Base-by-base conservation (phyloP, 2,888 invertebrate species). In the Cataglyphis cursor region DNA sequence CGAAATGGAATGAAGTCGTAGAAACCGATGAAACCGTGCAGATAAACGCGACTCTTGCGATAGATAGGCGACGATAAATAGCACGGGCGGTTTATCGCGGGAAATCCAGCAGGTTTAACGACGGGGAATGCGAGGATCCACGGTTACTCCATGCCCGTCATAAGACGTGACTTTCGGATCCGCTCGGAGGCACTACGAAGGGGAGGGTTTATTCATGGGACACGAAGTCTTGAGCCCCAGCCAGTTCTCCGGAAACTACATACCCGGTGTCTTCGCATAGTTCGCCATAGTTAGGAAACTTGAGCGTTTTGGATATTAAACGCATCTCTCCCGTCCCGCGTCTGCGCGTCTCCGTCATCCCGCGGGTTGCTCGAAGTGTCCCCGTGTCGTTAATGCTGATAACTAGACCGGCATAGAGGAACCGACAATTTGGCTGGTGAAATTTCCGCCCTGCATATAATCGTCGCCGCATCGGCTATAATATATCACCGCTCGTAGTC, bases 241-340 rank as follows among this genome's bases (percentile, higher is more conserved):
- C 48, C 51, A 64, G 65, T 74, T 61, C 81, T 74, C 62, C 38
- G 61, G 51, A 87, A 51, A 86, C 82, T 89, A 76, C 62, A 87
- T 81, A 84, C 59, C 83, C 84, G 51, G 76, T 59, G 78, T 82
- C 87, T 85, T 89, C 41, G 88, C 91, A 91, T 91, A 91, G 91
- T 91, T 91, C 83, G 81, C 82, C 85, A 87, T 89, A 90, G 90
- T 91, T 91, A 82, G 74, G 88, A 81, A 89, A 89, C 89, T 88
- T 87, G 80, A 24, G 9, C 84, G 83, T 73, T 80, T 66, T 75
- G 84, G 85, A 81, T 59, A 82, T 83, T 80, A 83, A 83, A 82
- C 81, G 81, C 85, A 44, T 44, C 31, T 35, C 31, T 31, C 41
- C 41, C 41, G 85, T 86, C 78, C 41, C 6, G 80, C 51, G 48